Evolutionary conservation across 2,888 invertebrate species (phyloP).

Genomic region (Trilocha varians): DNA sequence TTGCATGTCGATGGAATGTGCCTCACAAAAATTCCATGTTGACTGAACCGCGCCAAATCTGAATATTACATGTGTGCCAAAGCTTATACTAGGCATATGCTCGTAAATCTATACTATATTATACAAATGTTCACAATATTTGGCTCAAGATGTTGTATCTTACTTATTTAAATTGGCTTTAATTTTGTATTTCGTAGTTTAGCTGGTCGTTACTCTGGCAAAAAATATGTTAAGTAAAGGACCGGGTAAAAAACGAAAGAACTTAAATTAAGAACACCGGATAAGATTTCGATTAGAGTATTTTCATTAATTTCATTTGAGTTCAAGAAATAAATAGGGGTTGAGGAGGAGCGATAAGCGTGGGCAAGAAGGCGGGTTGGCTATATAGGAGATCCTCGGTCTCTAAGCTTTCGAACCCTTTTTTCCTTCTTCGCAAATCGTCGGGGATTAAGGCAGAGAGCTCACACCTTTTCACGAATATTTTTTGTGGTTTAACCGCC

Average conservation of each 20-base stretch:
- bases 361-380: slow-evolving; percentile 40
- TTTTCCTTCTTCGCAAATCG: slow-evolving; percentile 68
- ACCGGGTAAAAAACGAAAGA: background rate
- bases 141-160: background rate
- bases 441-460: slow-evolving; percentile 61
- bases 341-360: slow-evolving; percentile 40
- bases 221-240: too few species aligned
- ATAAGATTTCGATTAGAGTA: slow-evolving; percentile 22
- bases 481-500: slow-evolving; percentile 57
- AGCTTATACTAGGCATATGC: background rate
- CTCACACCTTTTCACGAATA: slow-evolving; percentile 64
- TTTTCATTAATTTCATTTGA: slow-evolving; percentile 41
- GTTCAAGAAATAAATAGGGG: slow-evolving; percentile 51
- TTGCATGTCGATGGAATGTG: background rate
- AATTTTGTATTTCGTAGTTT: too few species aligned
- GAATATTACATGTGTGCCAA: background rate
- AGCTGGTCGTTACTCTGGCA: background rate
- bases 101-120: background rate
- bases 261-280: background rate
- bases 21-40: background rate
- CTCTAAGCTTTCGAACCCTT: slow-evolving; percentile 58
- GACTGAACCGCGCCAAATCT: background rate
- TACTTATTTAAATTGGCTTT: too few species aligned
- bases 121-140: background rate
- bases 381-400: slow-evolving; percentile 39